A percentile compares a stretch with the other conserved stretches of the same genome.
phyloP scores from a whole-genome alignment of 2,797 vertebrate species.

The Nasua narica region DNA sequence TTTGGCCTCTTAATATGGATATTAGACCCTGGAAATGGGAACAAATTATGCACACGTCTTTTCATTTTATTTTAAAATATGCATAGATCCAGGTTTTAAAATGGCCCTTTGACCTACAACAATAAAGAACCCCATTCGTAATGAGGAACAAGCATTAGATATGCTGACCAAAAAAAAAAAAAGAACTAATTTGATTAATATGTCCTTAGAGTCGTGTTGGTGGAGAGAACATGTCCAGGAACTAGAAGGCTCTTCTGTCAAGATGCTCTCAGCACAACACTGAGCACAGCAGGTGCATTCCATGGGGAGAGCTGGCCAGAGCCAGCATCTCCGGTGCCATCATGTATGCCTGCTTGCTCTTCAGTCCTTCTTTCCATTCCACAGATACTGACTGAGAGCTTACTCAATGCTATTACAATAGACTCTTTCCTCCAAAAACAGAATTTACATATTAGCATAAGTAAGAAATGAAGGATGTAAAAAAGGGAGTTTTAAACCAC shows the following conservation, averaged over 20 bases:
- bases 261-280: neutral
- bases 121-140: constrained; percentile 54
- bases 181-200: constrained; percentile 63
- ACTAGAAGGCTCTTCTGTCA: neutral
- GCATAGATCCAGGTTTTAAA: constrained; percentile 61
- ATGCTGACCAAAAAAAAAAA: constrained; percentile 52
- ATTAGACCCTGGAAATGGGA: constrained; percentile 58
- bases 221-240: neutral
- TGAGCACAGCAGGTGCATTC: neutral
- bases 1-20: neutral
- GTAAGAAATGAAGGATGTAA: neutral
- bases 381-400: neutral
- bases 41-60: constrained; percentile 64
- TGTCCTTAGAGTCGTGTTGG: constrained; percentile 6
- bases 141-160: constrained; percentile 51
- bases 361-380: neutral
- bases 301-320: accelerated
- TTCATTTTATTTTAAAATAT: constrained; percentile 73
- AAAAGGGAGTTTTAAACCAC: constrained; percentile 36
- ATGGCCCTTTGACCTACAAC: constrained; percentile 63
- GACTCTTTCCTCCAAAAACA: neutral
- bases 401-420: neutral
- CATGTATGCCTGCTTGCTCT: neutral
- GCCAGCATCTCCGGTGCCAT: accelerated
- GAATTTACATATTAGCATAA: neutral